A percentile compares a stretch with the other conserved stretches of the same genome.
Conservation (phyloP, 2,113 vertebrate species). For the Indicator maculatus region DNA sequence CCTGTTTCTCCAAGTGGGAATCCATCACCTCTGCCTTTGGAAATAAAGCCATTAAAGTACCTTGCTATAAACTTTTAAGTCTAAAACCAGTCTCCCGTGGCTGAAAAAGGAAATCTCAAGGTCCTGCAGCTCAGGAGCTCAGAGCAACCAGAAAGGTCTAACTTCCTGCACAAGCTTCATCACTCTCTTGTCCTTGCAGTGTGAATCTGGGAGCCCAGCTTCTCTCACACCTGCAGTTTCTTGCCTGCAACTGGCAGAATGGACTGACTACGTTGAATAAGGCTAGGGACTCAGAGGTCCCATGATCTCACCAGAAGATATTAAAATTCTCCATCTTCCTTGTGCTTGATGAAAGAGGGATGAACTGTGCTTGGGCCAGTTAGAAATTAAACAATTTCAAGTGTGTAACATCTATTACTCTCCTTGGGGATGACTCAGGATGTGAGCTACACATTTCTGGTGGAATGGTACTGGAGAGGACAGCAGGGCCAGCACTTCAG, state of each 20-base stretch:
- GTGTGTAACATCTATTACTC: conserved; percentile 48
- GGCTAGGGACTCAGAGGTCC: background rate
- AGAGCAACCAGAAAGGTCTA: background rate
- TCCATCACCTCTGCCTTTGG: background rate
- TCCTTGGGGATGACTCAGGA: conserved; percentile 59
- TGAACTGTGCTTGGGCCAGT: conserved; percentile 11
- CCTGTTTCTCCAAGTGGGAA: background rate
- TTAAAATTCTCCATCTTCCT: conserved; percentile 54
- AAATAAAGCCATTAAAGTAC: background rate
- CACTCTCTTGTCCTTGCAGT: background rate
- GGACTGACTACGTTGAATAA: background rate
- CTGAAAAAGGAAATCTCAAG: background rate
- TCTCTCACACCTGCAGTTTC: background rate
- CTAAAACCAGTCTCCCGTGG: background rate
- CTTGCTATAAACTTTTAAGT: background rate
- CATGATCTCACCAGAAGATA: background rate
- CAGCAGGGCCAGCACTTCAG: conserved; percentile 42
- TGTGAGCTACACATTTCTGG: conserved; percentile 20
- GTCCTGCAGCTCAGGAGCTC: background rate
- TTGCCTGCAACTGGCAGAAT: background rate
- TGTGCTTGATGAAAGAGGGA: background rate
- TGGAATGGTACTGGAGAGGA: conserved; percentile 25
- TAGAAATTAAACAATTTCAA: conserved; percentile 60
- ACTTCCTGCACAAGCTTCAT: background rate
- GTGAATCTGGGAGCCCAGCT: background rate